Evolutionary conservation across 1,140 invertebrate genomes (phyloP).

Genomic region (Drosophila quadrilineata): DNA sequence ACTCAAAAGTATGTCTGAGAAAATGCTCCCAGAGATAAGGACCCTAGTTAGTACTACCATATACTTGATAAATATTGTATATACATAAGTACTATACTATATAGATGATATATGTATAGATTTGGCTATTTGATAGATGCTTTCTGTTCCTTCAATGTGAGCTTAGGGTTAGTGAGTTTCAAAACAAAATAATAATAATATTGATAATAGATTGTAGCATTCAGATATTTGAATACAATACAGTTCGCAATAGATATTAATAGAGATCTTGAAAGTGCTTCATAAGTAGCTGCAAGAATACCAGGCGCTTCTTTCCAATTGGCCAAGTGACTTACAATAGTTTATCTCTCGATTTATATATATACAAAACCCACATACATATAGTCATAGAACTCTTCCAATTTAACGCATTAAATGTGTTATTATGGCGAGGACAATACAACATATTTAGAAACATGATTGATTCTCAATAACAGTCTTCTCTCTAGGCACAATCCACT

Average conservation of each 20-base stretch:
- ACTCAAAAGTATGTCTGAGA: constrained; percentile 29
- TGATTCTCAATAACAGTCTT: too few relatives aligned
- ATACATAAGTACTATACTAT: too few relatives aligned
- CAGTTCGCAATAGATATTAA: background rate
- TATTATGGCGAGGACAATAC: constrained; percentile 35
- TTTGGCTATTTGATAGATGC: too few relatives aligned
- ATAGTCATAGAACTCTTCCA: constrained; percentile 23
- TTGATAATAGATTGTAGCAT: too few relatives aligned
- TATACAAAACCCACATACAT: background rate
- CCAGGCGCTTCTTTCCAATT: constrained; percentile 27
- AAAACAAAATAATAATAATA: too few relatives aligned
- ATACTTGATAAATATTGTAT: too few relatives aligned
- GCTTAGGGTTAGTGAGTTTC: too few relatives aligned
- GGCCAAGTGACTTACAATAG: constrained; percentile 46
- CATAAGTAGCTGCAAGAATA: constrained; percentile 30
- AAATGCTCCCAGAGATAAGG: background rate
- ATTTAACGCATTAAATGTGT: constrained; percentile 31
- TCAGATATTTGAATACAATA: background rate
- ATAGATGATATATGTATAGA: too few relatives aligned
- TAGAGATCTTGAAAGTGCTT: constrained; percentile 29
- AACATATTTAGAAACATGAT: too few relatives aligned
- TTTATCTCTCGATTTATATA: constrained; percentile 17
- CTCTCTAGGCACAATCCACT: constrained; percentile 26
- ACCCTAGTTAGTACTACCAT: too few relatives aligned
- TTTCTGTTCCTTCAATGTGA: too few relatives aligned